Evolutionary conservation across 1,140 invertebrate genomes (phyloP).

Genomic region (Bradynema listronoti): DNA sequence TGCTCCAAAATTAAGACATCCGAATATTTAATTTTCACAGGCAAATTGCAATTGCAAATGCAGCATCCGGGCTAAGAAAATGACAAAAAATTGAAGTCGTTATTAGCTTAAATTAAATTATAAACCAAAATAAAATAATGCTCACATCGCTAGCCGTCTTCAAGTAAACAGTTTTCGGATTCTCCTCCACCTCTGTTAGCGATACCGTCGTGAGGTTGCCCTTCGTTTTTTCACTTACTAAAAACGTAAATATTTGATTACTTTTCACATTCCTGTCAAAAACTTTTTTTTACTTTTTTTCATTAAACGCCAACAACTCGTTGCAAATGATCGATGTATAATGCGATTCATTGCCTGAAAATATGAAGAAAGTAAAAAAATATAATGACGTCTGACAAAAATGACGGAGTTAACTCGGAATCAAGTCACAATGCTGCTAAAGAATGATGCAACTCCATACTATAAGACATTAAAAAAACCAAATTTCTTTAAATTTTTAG

Average conservation of each 20-base stretch:
- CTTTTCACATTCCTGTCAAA: slow-evolving; percentile 2
- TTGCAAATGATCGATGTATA: neutral
- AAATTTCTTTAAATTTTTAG: too few relatives aligned
- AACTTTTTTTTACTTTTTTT: slow-evolving; percentile 9
- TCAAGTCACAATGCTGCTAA: neutral
- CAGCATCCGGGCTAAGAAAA: slow-evolving; percentile 25
- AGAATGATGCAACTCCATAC: too few relatives aligned
- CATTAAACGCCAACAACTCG: neutral
- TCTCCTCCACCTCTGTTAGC: slow-evolving; percentile 30
- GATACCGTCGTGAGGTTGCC: slow-evolving; percentile 38
- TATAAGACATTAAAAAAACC: too few relatives aligned
- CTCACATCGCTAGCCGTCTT: neutral
- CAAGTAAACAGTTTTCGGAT: slow-evolving; percentile 8
- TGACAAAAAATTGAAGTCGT: slow-evolving; percentile 25
- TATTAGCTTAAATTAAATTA: slow-evolving; percentile 11
- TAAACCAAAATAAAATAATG: neutral
- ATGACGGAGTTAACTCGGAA: neutral
- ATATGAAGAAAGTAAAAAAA: neutral
- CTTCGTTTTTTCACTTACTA: slow-evolving; percentile 45
- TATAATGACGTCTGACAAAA: neutral
- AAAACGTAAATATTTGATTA: slow-evolving; percentile 22
- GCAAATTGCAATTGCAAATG: slow-evolving; percentile 46
- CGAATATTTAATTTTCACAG: slow-evolving; percentile 42
- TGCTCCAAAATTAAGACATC: slow-evolving; percentile 56
- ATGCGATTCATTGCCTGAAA: neutral